phyloP scores from a whole-genome alignment of 2,888 invertebrate genomes.

The Boloria euphrosyne region DNA sequence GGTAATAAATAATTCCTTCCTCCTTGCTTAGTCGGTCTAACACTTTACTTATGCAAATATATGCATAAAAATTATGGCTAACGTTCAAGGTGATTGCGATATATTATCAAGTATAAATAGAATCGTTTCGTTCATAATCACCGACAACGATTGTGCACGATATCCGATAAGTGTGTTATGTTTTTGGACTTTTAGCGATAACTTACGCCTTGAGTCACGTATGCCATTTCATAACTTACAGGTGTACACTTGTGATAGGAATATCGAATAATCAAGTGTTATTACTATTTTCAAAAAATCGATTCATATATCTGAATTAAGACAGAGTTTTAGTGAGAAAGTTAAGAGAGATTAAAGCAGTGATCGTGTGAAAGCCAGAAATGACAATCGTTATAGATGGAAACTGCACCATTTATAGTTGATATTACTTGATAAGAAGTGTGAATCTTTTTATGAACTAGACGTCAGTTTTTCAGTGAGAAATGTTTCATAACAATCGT shows the following conservation, averaged over 20 bases:
- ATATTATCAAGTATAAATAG: constrained; percentile 65
- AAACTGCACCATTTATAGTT: not conserved
- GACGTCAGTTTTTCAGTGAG: constrained; percentile 25
- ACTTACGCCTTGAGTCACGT: constrained; percentile 73
- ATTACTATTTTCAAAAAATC: not conserved
- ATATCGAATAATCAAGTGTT: not conserved
- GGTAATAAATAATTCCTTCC: constrained; percentile 34
- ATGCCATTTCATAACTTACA: constrained; percentile 62
- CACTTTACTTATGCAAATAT: constrained; percentile 43
- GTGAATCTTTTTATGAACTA: constrained; percentile 21
- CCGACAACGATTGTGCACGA: constrained; percentile 64
- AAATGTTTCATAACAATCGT: constrained; percentile 60
- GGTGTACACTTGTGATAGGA: constrained; percentile 46
- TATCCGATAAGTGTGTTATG: constrained; percentile 73
- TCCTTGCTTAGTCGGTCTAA: constrained; percentile 33
- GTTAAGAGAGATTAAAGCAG: not conserved
- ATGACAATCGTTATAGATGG: constrained; percentile 13
- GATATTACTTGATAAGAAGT: not conserved
- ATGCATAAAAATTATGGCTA: constrained; percentile 40
- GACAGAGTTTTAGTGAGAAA: not conserved
- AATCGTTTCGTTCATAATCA: constrained; percentile 50
- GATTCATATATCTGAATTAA: not conserved
- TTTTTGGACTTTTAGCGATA: constrained; percentile 66
- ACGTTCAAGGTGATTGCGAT: constrained; percentile 66
- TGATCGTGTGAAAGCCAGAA: constrained; percentile 7